A percentile compares a stretch with the other conserved stretches of the same genome.
These are phyloP conservation scores for Thecophora atra DNA, from an alignment of 2,888 invertebrate genomes.

Conservation along the genomic window DNA sequence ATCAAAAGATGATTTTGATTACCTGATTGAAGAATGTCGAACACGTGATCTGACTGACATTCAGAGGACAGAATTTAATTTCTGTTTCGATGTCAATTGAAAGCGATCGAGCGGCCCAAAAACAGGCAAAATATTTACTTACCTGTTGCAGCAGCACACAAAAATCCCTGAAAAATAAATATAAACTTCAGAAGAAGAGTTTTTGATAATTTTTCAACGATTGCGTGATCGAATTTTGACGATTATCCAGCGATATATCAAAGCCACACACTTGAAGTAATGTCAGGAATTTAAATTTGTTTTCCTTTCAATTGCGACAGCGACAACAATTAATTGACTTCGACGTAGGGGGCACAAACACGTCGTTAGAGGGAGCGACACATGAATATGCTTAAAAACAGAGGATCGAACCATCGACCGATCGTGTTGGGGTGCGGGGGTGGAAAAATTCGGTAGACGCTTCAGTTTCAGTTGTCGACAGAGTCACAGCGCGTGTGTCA, in stretches of 20 bases:
- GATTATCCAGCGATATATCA: background rate
- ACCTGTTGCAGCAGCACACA: background rate
- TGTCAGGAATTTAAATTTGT: background rate
- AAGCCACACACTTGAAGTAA: background rate
- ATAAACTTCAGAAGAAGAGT: background rate
- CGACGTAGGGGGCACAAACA: background rate
- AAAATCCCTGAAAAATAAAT: background rate
- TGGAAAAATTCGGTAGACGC: background rate
- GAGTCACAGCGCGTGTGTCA: background rate
- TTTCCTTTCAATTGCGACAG: background rate
- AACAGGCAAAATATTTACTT: background rate
- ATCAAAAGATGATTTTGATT: too few relatives aligned
- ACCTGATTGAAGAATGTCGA: background rate
- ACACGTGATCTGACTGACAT: background rate
- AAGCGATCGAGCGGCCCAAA: background rate
- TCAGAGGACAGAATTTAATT: background rate
- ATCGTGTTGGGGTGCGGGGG: background rate
- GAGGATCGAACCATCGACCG: background rate
- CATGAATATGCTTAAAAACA: too few relatives aligned
- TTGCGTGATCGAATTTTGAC: constrained; percentile 10
- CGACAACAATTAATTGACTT: constrained; percentile 16
- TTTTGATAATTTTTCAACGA: background rate
- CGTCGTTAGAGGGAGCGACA: background rate
- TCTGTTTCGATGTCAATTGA: background rate
- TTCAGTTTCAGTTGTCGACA: background rate